Evolutionary conservation across 2,113 vertebrate species (phyloP).

Genomic region (Donacobius atricapilla): DNA sequence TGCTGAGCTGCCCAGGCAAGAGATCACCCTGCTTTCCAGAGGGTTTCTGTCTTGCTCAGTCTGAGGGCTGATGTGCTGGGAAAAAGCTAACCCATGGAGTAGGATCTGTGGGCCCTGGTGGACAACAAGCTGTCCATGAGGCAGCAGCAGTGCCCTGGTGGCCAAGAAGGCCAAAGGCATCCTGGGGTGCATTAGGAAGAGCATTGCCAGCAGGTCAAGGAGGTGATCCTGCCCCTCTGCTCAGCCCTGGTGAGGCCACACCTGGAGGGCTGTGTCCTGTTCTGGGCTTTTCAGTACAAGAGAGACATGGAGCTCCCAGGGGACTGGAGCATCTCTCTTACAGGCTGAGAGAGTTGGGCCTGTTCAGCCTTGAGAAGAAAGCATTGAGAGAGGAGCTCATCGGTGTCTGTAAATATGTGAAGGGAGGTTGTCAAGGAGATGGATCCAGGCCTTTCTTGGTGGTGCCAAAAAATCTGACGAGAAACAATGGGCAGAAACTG

Average conservation of each 20-base stretch:
- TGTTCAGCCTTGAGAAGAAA: neutral
- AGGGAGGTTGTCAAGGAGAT: neutral
- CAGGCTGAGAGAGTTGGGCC: neutral
- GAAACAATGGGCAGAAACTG: neutral
- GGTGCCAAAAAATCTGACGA: neutral
- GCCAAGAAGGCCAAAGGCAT: neutral
- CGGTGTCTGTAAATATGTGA: neutral
- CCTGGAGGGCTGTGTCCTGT: neutral
- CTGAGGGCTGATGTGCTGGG: neutral
- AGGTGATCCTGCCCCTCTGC: accelerated
- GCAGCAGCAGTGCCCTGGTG: neutral
- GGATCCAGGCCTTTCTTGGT: neutral
- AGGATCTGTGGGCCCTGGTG: neutral
- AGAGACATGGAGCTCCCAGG: accelerated
- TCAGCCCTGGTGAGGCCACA: neutral
- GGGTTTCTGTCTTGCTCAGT: neutral
- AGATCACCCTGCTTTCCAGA: neutral
- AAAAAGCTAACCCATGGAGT: neutral
- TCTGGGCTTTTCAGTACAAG: neutral
- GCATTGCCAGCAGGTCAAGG: accelerated
- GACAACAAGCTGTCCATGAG: neutral
- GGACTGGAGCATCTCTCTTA: neutral
- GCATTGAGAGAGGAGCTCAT: neutral
- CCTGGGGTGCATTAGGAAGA: neutral
- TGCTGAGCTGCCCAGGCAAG: neutral